Conservation (phyloP, 2,888 invertebrate genomes). For the Drosophila paracracens region DNA sequence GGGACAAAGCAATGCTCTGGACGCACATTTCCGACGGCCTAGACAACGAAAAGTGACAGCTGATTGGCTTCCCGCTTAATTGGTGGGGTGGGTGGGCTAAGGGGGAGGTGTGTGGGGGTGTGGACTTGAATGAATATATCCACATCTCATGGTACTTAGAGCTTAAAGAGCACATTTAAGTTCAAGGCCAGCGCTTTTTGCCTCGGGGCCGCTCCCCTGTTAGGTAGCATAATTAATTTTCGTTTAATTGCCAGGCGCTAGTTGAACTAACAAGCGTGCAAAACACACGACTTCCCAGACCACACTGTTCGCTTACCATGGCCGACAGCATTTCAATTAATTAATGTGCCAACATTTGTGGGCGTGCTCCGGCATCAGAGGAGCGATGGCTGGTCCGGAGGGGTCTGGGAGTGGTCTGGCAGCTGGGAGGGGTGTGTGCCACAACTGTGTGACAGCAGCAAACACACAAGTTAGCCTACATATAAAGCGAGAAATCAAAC, state of each 20-base stretch:
- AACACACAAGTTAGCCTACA: slow-evolving; percentile 72
- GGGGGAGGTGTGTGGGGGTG: background rate
- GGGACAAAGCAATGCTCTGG: slow-evolving; percentile 1
- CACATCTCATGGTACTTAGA: background rate
- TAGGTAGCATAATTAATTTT: slow-evolving; percentile 77
- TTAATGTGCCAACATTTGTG: slow-evolving; percentile 80
- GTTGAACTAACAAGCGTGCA: slow-evolving; percentile 76
- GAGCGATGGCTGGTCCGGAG: background rate
- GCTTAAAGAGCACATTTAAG: slow-evolving; percentile 46
- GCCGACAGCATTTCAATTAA: slow-evolving; percentile 78
- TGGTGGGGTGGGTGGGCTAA: background rate
- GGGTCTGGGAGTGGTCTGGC: background rate
- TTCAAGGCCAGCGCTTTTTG: slow-evolving; percentile 69
- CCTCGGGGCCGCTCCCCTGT: slow-evolving; percentile 39
- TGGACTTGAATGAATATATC: slow-evolving; percentile 1
- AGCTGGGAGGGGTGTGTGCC: background rate
- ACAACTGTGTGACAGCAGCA: slow-evolving; percentile 65
- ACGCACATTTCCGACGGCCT: slow-evolving; percentile 60
- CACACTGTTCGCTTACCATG: slow-evolving; percentile 30
- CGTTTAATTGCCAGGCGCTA: slow-evolving; percentile 77
- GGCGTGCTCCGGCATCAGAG: slow-evolving; percentile 30
- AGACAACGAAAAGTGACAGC: slow-evolving; percentile 47
- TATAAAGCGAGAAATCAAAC: slow-evolving; percentile 76
- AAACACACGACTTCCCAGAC: slow-evolving; percentile 55
- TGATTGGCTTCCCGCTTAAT: slow-evolving; percentile 61